Evolutionary conservation across 2,888 invertebrate species (phyloP), one percentile per base, ranked within the genome.

Genomic region (Melanostoma scalare): DNA sequence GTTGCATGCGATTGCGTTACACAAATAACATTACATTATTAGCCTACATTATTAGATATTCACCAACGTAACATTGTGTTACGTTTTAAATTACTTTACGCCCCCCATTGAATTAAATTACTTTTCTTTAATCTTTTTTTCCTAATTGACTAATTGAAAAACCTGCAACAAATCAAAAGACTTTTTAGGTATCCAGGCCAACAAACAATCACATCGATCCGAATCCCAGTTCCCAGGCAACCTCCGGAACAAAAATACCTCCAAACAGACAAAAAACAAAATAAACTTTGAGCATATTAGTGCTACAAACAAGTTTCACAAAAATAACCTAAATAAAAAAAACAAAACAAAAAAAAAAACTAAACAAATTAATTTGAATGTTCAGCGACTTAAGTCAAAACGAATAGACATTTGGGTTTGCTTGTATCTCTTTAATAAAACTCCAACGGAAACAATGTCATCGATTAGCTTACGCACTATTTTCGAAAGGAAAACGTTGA

Each of bases 381-480:
- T 56, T 73, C 35, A 46, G 46, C 60, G 61, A 52, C 36, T 63
- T 65, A 68, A 38, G 77, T 77, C 77, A 77, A 73, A 65, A 68
- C 56, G 50, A 77, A 60, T 44, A 4, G 33, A 72, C 74, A 61
- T 72, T 71, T 60, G 42, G 33, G 55, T 67, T 9, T 31, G 4
- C 36, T 35, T 71, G 9, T 35, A 35, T 72, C 36, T 61, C 38
- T 73, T 50, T 55, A 71, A 48, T 69, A 69, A 65, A 58, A 69
- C 76, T 72, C 63, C 77, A 72, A 50, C 35, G 8, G 50, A 72
- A 73, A 78, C 73, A 78, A 65, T 74, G 73, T 68, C 82, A 82
- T 60, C 78, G 78, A 82, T 82, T 69, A 78, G 73, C 72, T 58
- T 68, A 69, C 68, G 77, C 77, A 73, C 63, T 69, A 58, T 55